Evolutionary conservation across 2,888 invertebrate genomes (phyloP), one percentile per base, ranked within the genome.

Genomic region (Stenodema calcarata): DNA sequence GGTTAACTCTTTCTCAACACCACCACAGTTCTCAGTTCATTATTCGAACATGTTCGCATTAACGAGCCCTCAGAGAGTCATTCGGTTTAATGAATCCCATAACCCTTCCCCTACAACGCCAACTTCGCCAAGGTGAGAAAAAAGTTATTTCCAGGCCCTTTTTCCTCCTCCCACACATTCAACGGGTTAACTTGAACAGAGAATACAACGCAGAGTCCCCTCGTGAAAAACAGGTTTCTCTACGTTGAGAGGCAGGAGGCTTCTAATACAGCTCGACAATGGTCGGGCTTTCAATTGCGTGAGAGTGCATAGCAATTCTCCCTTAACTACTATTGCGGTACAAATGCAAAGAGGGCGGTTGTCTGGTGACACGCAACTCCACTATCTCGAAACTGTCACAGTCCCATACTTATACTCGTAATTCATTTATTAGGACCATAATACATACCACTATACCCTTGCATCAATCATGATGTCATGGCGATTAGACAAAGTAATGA

Each of bases 1-100:
- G 35, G 35, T 50, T n/a, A 4, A n/a, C n/a, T 50, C 50, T 23
- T 23, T 23, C 23, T 62, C 11, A 62, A 62, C 62, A 62, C 0
- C 12, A 62, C 23, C 23, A 11, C 62, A 23, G 23, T 62, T 62
- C 62, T 23, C 18, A 23, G 62, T 62, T 62, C 23, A 23, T 62
- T 62, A 62, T 62, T 62, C 23, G 62, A 23, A 9, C 3, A 62
- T 11, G 62, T 62, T 11, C 18, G 62, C 23, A 62, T 62, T 35
- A 44, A 78, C 78, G 78, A 44, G 78, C 3, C 78, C 78, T 1
- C 0, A 16, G 78, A 23, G 78, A 44, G 44, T 78, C 78, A 44
- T 78, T 44, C 78, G 44, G 41, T 78, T 78, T 78, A 78, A 78
- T 78, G 78, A 78, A 78, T 35, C 78, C 41, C 78, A 62, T 62